Conservation (phyloP, 2,797 vertebrate species). For the Mormyrus hasselquistii region DNA sequence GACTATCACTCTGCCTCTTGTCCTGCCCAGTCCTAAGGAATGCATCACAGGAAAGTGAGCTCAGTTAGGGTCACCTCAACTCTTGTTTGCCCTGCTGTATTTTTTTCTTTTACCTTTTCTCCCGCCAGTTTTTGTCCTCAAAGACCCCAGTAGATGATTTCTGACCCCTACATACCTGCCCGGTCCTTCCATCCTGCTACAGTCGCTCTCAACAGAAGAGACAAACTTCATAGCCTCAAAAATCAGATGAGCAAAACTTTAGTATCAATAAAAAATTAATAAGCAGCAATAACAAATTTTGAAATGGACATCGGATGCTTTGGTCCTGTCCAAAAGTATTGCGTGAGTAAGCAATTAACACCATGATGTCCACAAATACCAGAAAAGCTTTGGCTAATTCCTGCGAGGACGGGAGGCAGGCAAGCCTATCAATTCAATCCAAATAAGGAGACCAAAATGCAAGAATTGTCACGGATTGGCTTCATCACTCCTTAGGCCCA, state of each 20-base stretch:
- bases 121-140: neutral
- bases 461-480: neutral
- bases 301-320: neutral
- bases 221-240: neutral
- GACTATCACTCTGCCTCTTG: neutral
- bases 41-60: neutral
- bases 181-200: neutral
- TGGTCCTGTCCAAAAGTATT: neutral
- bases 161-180: neutral
- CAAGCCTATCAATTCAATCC: neutral
- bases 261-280: neutral
- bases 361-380: neutral
- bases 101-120: neutral
- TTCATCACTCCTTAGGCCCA: neutral
- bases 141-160: neutral
- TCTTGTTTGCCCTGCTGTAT: neutral
- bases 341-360: neutral
- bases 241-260: neutral
- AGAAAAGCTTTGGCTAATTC: neutral
- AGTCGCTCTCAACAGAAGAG: neutral
- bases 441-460: neutral
- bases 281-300: neutral
- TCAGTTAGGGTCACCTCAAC: neutral
- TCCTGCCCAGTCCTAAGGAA: neutral
- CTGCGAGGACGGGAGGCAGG: neutral